Evolutionary conservation across 1,140 invertebrate species (phyloP), one percentile per base, ranked within the genome.

Genomic region (Drosophila obscura): DNA sequence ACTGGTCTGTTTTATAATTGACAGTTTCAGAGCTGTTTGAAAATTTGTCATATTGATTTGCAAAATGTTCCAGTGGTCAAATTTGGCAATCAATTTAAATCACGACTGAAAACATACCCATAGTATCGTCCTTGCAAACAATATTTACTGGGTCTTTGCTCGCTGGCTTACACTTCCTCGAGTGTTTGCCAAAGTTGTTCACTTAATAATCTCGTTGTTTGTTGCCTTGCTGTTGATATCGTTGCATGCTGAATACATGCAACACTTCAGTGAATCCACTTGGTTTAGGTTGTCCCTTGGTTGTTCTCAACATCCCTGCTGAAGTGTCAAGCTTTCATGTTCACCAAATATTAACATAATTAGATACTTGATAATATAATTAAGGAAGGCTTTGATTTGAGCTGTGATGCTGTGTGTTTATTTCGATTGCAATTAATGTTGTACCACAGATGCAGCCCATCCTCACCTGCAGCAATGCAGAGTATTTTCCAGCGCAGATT

Each of bases 261-360:
- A 11, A 39, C 57, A 49, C 43, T 45, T 64, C 31, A 63, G 31
- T 49, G 58, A 31, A 31, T 49, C 16, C 49, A 53, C 19, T 73
- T 60, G 39, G 48, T 19, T 3, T 8, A 3, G 31, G 31, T 13
- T 13, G 11, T 15, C 35, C 45, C 68, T 65, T 9, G 8, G 13
- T 22, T 22, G 41, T 4, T 45, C 68, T 66, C 71, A 75, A 71
- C 80, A 83, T 41, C 63, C 44, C 46, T 55, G 61, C 46, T 31
- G 46, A 75, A 74, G 80, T 83, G 75, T 79, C 73, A 79, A 82
- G 73, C 31, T 57, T 48, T 58, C 59, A 49, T 83, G 64, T 69
- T 69, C 43, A 52, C 46, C 53, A 74, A 71, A 75, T 62, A 65
- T 52, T 63, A 73, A 53, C 57, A 79, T 62, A 65, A 46, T 48